Evolutionary conservation across 2,797 vertebrate species (phyloP).

Genomic region (Crocidura indochinensis): DNA sequence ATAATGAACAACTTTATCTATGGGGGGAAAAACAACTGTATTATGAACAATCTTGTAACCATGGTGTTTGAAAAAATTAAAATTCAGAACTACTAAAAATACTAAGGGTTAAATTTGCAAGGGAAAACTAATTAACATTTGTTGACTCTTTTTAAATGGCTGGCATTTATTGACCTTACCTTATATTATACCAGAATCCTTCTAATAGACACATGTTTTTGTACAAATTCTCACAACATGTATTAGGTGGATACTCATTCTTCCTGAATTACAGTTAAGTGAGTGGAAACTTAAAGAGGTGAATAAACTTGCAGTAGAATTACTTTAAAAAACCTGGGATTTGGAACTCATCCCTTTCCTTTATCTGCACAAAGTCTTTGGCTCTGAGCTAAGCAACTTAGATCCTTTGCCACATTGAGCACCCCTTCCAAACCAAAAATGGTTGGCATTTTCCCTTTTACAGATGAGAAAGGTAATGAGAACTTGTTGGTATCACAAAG

Average conservation of each 20-base stretch:
- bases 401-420: not conserved
- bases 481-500: not conserved
- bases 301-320: not conserved
- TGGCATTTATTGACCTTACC: not conserved
- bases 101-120: not conserved
- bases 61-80: too few species aligned
- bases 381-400: not conserved
- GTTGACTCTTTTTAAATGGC: constrained; percentile 5
- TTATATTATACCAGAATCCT: not conserved
- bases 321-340: not conserved
- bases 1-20: too few species aligned
- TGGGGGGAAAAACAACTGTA: too few species aligned
- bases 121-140: constrained; percentile 6
- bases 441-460: constrained; percentile 2
- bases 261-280: not conserved
- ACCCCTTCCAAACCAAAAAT: not conserved
- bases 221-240: not conserved
- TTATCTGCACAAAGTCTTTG: not conserved
- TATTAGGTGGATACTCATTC: not conserved
- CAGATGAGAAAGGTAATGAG: not conserved
- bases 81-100: not conserved
- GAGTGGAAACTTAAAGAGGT: constrained; percentile 9
- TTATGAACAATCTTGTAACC: too few species aligned
- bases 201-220: not conserved
- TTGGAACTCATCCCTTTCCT: not conserved